Base-by-base conservation (phyloP, 2,797 vertebrate species). In the Triplophysa bombifrons region DNA sequence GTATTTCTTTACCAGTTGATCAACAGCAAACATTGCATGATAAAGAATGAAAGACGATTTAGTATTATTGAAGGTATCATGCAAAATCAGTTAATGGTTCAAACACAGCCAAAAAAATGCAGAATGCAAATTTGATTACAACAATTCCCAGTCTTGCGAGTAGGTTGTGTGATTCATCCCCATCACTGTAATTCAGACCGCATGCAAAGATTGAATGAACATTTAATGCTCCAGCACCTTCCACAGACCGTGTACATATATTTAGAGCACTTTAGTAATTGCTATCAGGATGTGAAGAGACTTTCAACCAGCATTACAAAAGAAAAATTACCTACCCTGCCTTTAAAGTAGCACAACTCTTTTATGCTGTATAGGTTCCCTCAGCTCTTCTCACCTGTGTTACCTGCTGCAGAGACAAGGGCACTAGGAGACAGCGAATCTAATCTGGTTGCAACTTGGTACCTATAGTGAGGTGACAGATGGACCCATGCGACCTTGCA, bases 401-500 rank as follows among this genome's bases (percentile, higher is more conserved):
- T 71, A n/a, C 61, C 41, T 77, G 50, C 27, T 66, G 7, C 27
- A 74, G 68, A 79, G 48, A 53, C 69, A 74, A 67, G 76, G 81
- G 56, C 51, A 66, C 22, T 68, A 63, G 55, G 60, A 72, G 14
- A 66, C 30, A 70, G 63, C 58, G 22, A 71, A 56, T n/a, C 44
- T n/a, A 50, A 76, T 73, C 73, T 73, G 46, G 70, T 48, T 80
- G 56, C 56, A 72, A 67, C 51, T 53, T 48, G 63, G 78, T 74
- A 72, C 81, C 61, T 41, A 53, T 69, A 76, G 80, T 13, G 66
- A 70, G 68, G 58, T 76, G 74, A 79, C 92, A 92, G 90, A 93
- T 92, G 91, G 89, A 87, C 83, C 85, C 82, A 80, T 85, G 87
- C 89, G 90, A 91, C 90, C 90, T 86, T 20, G 83, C 84, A 86